phyloP scores from a whole-genome alignment of 2,797 vertebrate genomes.

The Mergus octosetaceus region DNA sequence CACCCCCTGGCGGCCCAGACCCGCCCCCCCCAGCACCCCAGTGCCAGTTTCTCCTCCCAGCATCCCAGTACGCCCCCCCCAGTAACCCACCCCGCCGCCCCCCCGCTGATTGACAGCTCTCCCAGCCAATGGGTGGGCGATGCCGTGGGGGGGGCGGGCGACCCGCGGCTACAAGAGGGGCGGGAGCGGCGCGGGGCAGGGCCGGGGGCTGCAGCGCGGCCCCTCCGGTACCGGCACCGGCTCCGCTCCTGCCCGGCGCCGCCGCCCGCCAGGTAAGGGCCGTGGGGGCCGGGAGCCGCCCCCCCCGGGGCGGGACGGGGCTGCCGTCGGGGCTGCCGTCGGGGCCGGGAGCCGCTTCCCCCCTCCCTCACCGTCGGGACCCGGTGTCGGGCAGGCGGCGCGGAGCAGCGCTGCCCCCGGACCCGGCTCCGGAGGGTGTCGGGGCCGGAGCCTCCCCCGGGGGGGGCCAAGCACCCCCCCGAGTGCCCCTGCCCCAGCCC shows the following conservation, averaged over 20 bases:
- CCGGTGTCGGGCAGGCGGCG: not conserved
- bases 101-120: not conserved
- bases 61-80: not conserved
- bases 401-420: not conserved
- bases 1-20: not conserved
- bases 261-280: conserved; percentile 7
- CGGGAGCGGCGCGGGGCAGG: not conserved
- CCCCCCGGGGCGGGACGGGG: not conserved
- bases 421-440: not conserved
- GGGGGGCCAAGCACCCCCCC: not conserved
- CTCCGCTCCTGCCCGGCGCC: not conserved
- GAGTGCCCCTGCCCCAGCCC: not conserved
- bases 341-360: too few species aligned
- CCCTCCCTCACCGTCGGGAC: too few species aligned
- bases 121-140: not conserved
- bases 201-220: not conserved
- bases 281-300: not conserved
- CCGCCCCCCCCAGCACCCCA: not conserved
- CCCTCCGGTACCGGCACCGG: not conserved
- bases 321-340: too few species aligned
- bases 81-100: not conserved
- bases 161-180: conserved; percentile 2
- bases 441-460: not conserved
- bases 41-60: not conserved
- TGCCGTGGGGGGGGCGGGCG: not conserved